phyloP scores from a whole-genome alignment of 2,113 vertebrate species.

The Solea senegalensis region DNA sequence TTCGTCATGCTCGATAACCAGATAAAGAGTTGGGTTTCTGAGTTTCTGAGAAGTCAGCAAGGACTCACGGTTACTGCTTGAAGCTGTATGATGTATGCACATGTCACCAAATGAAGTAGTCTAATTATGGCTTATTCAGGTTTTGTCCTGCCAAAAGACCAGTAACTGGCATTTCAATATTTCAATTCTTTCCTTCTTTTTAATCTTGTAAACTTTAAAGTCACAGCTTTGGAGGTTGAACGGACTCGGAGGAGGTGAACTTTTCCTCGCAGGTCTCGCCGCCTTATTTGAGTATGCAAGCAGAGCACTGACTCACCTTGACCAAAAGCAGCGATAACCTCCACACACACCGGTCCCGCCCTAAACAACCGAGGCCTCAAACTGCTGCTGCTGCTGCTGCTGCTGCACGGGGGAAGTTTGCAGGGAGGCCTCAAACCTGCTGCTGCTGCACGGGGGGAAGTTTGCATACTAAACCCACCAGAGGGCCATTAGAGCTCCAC shows the following conservation, averaged over 20 bases:
- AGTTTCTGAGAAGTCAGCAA: too few relatives aligned
- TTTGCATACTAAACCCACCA: slow-evolving; percentile 67
- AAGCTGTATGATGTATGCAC: too few relatives aligned
- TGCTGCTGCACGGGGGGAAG: slow-evolving; percentile 52
- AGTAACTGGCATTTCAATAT: too few relatives aligned
- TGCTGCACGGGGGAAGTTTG: not conserved
- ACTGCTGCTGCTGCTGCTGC: slow-evolving; percentile 63
- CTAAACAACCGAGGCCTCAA: slow-evolving; percentile 64
- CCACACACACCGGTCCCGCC: slow-evolving; percentile 61
- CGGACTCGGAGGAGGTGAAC: not conserved
- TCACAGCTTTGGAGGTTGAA: slow-evolving; percentile 6
- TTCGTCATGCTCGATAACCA: too few relatives aligned
- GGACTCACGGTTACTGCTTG: too few relatives aligned
- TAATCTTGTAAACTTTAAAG: slow-evolving; percentile 6
- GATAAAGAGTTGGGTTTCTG: too few relatives aligned
- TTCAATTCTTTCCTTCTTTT: too few relatives aligned
- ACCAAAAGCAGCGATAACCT: slow-evolving; percentile 66
- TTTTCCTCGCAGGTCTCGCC: slow-evolving; percentile 21
- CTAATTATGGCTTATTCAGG: too few relatives aligned
- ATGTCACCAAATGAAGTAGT: too few relatives aligned
- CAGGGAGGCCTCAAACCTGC: slow-evolving; percentile 52
- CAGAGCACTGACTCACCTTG: slow-evolving; percentile 69
- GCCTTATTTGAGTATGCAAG: slow-evolving; percentile 40
- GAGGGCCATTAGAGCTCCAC: slow-evolving; percentile 75
- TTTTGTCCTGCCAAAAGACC: too few relatives aligned